A percentile compares a stretch with the other conserved stretches of the same genome.
Conservation (phyloP, 2,797 vertebrate genomes). For the Bradypodion pumilum region DNA sequence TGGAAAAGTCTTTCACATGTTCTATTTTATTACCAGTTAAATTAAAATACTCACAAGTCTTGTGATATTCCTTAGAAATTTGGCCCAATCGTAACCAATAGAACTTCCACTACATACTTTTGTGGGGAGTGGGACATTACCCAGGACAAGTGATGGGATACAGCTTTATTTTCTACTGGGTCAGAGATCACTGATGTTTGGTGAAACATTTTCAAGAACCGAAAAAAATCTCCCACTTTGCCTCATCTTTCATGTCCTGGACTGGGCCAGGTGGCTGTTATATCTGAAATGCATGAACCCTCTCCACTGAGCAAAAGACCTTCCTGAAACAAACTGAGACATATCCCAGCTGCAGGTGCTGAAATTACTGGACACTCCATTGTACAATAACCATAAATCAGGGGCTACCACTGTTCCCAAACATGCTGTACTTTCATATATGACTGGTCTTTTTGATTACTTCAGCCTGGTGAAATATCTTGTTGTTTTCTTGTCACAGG, state of each 20-base stretch:
- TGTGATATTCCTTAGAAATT: too few relatives aligned
- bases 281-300: background rate
- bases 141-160: too few relatives aligned
- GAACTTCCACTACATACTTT: too few relatives aligned
- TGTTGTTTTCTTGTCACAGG: conserved; percentile 13
- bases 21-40: too few relatives aligned
- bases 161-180: too few relatives aligned
- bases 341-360: background rate
- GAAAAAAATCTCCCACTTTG: background rate
- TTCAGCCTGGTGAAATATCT: background rate
- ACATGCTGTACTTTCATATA: background rate
- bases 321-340: background rate
- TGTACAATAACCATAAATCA: background rate
- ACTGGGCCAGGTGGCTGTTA: background rate
- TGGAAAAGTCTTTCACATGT: too few relatives aligned
- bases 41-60: too few relatives aligned
- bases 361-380: background rate
- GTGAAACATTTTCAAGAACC: background rate
- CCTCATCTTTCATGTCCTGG: background rate
- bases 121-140: too few relatives aligned
- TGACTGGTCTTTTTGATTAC: background rate
- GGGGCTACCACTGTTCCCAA: background rate
- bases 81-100: too few relatives aligned
- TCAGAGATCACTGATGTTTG: background rate
- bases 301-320: background rate